Percentiles rank a stretch among this genome's conserved stretches.
Evolutionary conservation across 2,113 vertebrate species (phyloP).

Genomic region (Ibidorhyncha struthersii): DNA sequence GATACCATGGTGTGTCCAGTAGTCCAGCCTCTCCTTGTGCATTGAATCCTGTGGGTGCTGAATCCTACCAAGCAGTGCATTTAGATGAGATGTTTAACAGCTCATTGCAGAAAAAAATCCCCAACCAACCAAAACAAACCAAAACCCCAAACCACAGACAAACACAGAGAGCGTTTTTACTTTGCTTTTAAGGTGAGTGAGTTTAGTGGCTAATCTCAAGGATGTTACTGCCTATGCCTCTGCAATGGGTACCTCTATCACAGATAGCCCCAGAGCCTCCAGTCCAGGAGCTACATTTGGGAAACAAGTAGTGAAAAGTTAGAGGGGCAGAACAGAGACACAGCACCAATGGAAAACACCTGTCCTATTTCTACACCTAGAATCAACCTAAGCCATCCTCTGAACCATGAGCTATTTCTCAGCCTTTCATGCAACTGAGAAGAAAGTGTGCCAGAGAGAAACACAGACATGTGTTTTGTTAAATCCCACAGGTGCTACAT

Average conservation of each 20-base stretch:
- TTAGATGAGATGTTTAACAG: background rate
- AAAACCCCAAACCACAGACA: background rate
- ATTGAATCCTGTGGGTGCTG: rapidly evolving
- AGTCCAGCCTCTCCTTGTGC: background rate
- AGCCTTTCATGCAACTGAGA: background rate
- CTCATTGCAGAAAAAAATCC: too few species aligned
- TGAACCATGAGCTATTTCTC: background rate
- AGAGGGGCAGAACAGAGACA: background rate
- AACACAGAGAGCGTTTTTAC: background rate
- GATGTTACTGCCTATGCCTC: background rate
- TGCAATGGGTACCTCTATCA: background rate
- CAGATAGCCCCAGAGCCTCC: background rate
- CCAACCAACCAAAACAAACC: too few species aligned
- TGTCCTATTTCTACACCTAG: background rate
- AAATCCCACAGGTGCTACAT: background rate
- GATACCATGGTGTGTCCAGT: background rate
- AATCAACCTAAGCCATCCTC: background rate
- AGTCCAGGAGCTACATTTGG: background rate
- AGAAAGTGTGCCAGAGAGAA: background rate
- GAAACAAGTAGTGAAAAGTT: background rate
- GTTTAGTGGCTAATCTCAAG: background rate
- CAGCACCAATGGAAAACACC: background rate
- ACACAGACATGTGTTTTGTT: background rate
- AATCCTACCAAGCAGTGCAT: background rate
- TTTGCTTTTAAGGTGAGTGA: background rate